A percentile compares a stretch with the other conserved stretches of the same genome.
Conservation (phyloP, 2,113 vertebrate species). For the Parus major region DNA sequence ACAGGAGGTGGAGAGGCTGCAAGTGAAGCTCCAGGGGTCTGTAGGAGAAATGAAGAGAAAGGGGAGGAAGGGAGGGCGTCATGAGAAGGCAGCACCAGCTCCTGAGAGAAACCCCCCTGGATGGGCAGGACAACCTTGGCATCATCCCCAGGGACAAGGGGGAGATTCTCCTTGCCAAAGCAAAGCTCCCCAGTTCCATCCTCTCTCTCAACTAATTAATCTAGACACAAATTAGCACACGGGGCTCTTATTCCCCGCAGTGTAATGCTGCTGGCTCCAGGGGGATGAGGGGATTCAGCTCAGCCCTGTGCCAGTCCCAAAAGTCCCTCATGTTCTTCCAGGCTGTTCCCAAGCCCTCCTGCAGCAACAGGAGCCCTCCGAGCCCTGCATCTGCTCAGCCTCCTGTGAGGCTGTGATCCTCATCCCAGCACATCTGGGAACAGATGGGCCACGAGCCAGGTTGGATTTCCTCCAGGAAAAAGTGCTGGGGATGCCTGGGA, state of each 20-base stretch:
- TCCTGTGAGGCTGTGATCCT: not conserved
- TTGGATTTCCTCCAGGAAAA: not conserved
- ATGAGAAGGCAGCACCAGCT: not conserved
- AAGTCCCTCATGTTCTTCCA: not conserved
- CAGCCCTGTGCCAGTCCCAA: not conserved
- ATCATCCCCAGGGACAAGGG: rapidly evolving
- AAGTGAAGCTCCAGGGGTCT: not conserved
- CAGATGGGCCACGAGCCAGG: not conserved
- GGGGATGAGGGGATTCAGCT: not conserved
- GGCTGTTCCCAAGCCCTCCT: not conserved
- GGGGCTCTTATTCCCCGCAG: not conserved
- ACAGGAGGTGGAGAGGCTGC: not conserved
- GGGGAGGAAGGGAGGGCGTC: not conserved
- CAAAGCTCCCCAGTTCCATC: not conserved
- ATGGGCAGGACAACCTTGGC: not conserved
- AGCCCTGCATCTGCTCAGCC: not conserved
- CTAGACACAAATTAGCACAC: not conserved
- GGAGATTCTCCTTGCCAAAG: not conserved
- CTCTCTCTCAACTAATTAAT: not conserved
- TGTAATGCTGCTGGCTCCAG: not conserved
- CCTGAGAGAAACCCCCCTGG: not conserved
- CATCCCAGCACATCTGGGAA: not conserved
- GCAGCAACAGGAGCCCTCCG: not conserved
- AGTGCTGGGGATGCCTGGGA: not conserved
- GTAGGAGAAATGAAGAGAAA: not conserved